Evolutionary conservation across 2,888 invertebrate species (phyloP), one percentile per base, ranked within the genome.

Genomic region (Morpho achilles): DNA sequence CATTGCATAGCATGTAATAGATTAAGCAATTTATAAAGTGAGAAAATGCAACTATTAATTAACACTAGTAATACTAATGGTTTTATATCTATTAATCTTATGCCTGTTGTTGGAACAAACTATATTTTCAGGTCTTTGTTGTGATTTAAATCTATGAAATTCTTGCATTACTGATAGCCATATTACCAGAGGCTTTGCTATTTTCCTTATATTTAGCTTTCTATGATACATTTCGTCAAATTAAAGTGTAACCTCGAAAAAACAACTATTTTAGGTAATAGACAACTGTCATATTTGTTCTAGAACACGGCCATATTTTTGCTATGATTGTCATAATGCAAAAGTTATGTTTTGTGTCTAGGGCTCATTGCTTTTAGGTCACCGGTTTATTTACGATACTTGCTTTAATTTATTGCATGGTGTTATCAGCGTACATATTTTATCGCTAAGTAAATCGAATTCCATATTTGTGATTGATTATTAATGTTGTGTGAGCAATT

Each of bases 11-110:
- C 63, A 70, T 67, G 58, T 64, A 60, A 65, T 63, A 65, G 72
- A 72, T 75, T 70, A 70, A 67, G 69, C 69, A 70, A 73, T 74
- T 73, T 68, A 67, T 67, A 69, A 68, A 71, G 69, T 69, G 66
- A 71, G 69, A 72, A 72, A 74, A 72, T 68, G 67, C 69, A 67
- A 61, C 67, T 66, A 72, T 69, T 74, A 67, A 72, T 75, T 71
- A 69, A 65, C 59, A 63, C 50, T 58, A 53, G 49, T 51, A 56
- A 50, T 50, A 9, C 45, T 56, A 53, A 53, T 58, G 44, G 52
- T 32, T 41, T 56, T 43, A 53, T 63, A 56, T 50, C 48, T 49
- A 55, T 60, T 60, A 54, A 54, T 57, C 50, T 57, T 32, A 41
- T 10, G 46, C 46, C 53, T 46, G 32, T 53, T 53, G 53, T 53